Evolutionary conservation across 2,113 vertebrate genomes (phyloP), one percentile per base, ranked within the genome.

Genomic region (Hyla sarda): DNA sequence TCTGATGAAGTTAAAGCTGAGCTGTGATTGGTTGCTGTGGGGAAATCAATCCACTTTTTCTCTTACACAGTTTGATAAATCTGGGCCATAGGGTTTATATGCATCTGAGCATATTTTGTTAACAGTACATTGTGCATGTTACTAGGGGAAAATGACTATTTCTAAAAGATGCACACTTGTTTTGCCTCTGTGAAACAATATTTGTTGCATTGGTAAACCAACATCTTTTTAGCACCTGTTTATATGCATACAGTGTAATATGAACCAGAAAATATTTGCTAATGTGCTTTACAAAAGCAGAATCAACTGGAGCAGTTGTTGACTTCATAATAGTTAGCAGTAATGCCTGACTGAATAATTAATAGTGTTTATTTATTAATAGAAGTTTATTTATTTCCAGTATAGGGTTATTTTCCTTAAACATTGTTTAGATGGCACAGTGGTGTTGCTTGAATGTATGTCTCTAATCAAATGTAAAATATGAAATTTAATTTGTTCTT

Each of bases 231-330:
- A 56, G 82, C 82, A 83, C 82, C 48, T 83, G 82, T 73, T 83
- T 83, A 54, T 71, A 56, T 83, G 82, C 67, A 83, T 32, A 52
- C 45, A 52, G 45, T 48, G 62, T 34, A 72, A 56, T 21, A n/a
- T 72, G 82, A 73, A 83, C 67, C 67, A 83, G 67, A 83, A 83
- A 83, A 73, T 73, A 56, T 83, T 73, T 83, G 47, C 82, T 73
- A 83, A 83, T 73, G 21, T 73, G 19, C 50, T 83, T 69, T n/a
- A 73, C 5, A 11, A 47, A 73, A 69, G 47, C 47, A 54, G 30
- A 72, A 54, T 56, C 81, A 83, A 83, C 82, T 58, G 65, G 48
- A 72, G 65, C 50, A n/a, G 50, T 72, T 72, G 67, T 56, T 83
- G 45, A 82, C 37, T 71, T 73, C 41, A 56, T 56, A 82, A 71